Base-by-base conservation (phyloP, 1,140 invertebrate species). In the Teleopsis dalmanni region DNA sequence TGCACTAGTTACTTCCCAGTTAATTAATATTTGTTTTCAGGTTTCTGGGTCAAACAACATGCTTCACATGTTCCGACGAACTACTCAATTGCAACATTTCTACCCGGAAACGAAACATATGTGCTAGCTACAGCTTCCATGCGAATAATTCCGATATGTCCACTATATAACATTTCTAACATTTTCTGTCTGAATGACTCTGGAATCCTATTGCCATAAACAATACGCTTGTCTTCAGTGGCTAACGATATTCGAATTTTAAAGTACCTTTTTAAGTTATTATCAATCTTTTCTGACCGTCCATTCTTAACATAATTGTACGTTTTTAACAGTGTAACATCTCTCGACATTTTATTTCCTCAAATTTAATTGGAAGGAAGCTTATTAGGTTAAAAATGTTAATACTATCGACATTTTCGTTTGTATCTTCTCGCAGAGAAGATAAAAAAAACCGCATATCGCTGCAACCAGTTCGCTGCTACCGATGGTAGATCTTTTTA, bases 141-240 rank as follows among this genome's bases (percentile, higher is more conserved):
- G 26, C 41, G n/a, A 13, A 43, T 26, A 27, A 43, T 29, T 18
- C 25, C 41, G 26, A 29, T 27, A 27, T 43, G 25, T 27, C 19
- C 11, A 29, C 29, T 26, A 29, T 43, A 14, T 7, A 43, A 14
- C n/a, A 43, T 13, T 29, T 43, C 3, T 29, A 43, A 26, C n/a
- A 43, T 18, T 16, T 23, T 16, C n/a, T 26, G 6, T 14, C 11
- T 13, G 9, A 43, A 29, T 7, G 23, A 9, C n/a, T 16, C 19
- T 10, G 41, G 41, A n/a, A 43, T 29, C 41, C 41, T 11, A n/a
- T 43, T 26, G 3, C 41, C 26, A 26, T 43, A 43, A 29, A 43
- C 26, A 16, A 43, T n/a, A 27, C 25, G 29, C 6, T 26, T 26
- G 18, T 18, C 19, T 29, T 43, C 41, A 6, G 25, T 29, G n/a